Percentiles rank a stretch among this genome's conserved stretches.
phyloP scores from a whole-genome alignment of 2,797 vertebrate species.

The Pogonophryne albipinna region DNA sequence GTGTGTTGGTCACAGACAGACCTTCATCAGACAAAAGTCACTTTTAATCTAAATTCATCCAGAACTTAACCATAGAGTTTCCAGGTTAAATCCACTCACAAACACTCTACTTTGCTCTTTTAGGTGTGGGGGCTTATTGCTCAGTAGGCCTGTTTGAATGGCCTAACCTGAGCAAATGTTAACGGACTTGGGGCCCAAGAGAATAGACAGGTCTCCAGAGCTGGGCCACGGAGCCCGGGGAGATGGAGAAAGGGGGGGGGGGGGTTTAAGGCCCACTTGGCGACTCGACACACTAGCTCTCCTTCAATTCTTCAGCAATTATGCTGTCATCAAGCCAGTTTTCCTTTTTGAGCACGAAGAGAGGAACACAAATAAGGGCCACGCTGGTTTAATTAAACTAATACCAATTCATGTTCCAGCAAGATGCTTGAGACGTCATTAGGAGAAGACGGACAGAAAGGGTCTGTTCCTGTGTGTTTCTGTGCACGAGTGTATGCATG shows the following conservation, averaged over 20 bases:
- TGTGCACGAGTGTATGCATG: conserved; percentile 41
- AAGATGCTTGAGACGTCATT: conserved; percentile 72
- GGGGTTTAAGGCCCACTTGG: conserved; percentile 26
- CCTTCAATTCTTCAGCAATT: conserved; percentile 81
- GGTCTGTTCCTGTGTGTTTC: conserved; percentile 28
- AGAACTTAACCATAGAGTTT: neutral
- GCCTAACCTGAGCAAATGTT: conserved; percentile 3
- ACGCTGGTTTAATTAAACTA: conserved; percentile 82
- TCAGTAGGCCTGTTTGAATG: neutral
- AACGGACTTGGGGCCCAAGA: neutral
- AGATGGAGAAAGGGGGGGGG: neutral
- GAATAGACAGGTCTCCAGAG: conserved; percentile 34
- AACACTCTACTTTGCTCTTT: neutral
- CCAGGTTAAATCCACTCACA: neutral
- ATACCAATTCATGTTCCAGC: conserved; percentile 76
- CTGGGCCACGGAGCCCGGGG: conserved; percentile 1
- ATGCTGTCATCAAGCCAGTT: conserved; percentile 81
- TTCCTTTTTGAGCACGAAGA: conserved; percentile 70
- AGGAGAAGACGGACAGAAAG: conserved; percentile 53
- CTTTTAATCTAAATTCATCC: neutral
- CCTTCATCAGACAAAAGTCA: neutral
- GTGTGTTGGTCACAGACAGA: neutral
- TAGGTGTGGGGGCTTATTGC: neutral
- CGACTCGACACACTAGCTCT: conserved; percentile 46
- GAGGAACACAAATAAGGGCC: conserved; percentile 72